These are phyloP conservation scores for Platynereis dumerilii DNA, from an alignment of 2,888 invertebrate genomes.

Conservation along the genomic window DNA sequence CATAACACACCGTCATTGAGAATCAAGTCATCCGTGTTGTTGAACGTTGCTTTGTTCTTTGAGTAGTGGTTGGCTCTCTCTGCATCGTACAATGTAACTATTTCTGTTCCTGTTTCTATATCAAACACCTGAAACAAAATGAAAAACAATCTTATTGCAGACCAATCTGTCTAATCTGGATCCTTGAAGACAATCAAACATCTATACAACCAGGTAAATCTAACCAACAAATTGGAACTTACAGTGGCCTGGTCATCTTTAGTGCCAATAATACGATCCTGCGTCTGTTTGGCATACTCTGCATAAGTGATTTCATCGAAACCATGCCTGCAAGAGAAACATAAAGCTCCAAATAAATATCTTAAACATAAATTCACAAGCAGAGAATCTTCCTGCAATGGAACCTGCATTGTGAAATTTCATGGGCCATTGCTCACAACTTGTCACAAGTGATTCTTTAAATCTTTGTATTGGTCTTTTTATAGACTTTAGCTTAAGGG, in stretches of 20 bases:
- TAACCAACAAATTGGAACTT: conserved; percentile 47
- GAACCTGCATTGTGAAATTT: no score
- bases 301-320: conserved; percentile 87
- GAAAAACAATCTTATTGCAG: neutral
- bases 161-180: neutral
- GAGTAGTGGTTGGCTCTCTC: conserved; percentile 89
- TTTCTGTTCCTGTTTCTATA: conserved; percentile 77
- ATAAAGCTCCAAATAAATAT: no score
- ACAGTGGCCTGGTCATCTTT: conserved; percentile 81
- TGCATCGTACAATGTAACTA: conserved; percentile 77
- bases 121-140: conserved; percentile 78
- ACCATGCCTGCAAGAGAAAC: conserved; percentile 68
- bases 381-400: no score
- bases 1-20: conserved; percentile 94
- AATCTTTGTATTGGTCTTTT: no score
- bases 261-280: conserved; percentile 89
- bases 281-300: conserved; percentile 83
- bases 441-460: no score
- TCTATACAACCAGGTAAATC: no score
- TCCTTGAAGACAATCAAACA: no score
- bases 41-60: conserved; percentile 92
- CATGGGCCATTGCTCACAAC: no score
- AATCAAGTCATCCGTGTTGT: conserved; percentile 91
- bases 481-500: no score
- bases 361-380: neutral